A percentile compares a stretch with the other conserved stretches of the same genome.
These are phyloP conservation scores for Linepithema humile DNA, from an alignment of 1,140 invertebrate genomes.

Conservation along the genomic window DNA sequence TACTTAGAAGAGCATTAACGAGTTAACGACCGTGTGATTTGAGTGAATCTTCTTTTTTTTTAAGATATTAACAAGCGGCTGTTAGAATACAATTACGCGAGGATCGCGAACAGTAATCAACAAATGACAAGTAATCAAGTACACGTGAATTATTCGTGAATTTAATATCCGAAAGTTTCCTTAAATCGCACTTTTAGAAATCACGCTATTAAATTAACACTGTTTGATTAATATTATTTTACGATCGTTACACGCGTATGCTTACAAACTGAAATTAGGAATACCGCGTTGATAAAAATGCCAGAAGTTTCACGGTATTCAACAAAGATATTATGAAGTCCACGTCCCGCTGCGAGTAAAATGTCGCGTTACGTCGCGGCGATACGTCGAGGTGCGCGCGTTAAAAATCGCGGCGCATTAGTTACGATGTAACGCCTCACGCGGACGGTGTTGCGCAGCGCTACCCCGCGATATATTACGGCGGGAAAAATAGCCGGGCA, in stretches of 20 bases:
- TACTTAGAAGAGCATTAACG: slow-evolving; percentile 23
- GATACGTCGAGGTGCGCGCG: slow-evolving; percentile 2
- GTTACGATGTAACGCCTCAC: slow-evolving; percentile 44
- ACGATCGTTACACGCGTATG: background rate
- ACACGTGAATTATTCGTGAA: background rate
- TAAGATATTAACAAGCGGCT: background rate
- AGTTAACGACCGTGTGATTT: background rate
- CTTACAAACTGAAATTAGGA: background rate
- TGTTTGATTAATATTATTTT: too few species aligned
- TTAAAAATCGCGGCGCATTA: slow-evolving; percentile 49
- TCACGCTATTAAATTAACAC: background rate
- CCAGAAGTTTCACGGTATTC: background rate
- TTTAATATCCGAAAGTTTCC: background rate
- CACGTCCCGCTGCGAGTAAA: background rate
- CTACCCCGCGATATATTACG: slow-evolving; percentile 13
- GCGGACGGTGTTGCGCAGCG: slow-evolving; percentile 32
- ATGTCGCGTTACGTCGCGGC: background rate
- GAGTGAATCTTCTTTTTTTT: background rate
- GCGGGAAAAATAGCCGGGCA: slow-evolving; percentile 40
- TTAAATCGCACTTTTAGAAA: background rate
- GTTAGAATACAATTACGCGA: background rate
- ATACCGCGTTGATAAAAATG: background rate
- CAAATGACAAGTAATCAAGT: background rate
- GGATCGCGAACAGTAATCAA: background rate
- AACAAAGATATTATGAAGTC: background rate